Evolutionary conservation across 2,888 invertebrate genomes (phyloP).

Genomic region (Lobophora halterata): DNA sequence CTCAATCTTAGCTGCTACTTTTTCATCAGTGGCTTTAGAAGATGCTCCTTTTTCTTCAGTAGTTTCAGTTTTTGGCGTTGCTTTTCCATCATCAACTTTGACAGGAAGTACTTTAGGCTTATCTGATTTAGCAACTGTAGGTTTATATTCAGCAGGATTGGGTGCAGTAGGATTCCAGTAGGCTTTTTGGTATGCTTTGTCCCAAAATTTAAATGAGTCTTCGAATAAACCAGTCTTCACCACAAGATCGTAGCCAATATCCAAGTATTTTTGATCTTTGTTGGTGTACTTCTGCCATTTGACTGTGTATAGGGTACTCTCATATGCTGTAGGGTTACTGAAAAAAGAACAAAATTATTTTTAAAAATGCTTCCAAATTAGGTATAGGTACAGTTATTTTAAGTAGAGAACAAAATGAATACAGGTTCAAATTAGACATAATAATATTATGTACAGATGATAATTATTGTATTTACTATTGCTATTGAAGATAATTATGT

Average conservation of each 20-base stretch:
- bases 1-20: not conserved
- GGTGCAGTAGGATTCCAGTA: slow-evolving; percentile 57
- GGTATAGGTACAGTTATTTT: too few species aligned
- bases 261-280: slow-evolving; percentile 52
- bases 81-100: slow-evolving; percentile 2
- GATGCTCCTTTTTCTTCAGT: slow-evolving; percentile 1
- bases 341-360: slow-evolving; percentile 28
- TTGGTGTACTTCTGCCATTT: slow-evolving; percentile 60
- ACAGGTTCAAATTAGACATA: too few species aligned
- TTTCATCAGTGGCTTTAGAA: slow-evolving; percentile 2
- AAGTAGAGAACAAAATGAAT: too few species aligned
- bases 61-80: not conserved
- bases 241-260: slow-evolving; percentile 50
- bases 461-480: too few species aligned
- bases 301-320: slow-evolving; percentile 49
- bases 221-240: slow-evolving; percentile 51
- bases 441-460: too few species aligned
- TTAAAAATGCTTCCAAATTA: not conserved
- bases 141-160: slow-evolving; percentile 20
- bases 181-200: slow-evolving; percentile 57
- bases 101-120: slow-evolving; percentile 3
- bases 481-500: too few species aligned
- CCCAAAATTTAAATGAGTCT: slow-evolving; percentile 58
- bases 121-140: slow-evolving; percentile 8
- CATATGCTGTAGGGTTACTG: slow-evolving; percentile 67